Conservation (phyloP, 2,797 vertebrate genomes). For the Lerista edwardsae region DNA sequence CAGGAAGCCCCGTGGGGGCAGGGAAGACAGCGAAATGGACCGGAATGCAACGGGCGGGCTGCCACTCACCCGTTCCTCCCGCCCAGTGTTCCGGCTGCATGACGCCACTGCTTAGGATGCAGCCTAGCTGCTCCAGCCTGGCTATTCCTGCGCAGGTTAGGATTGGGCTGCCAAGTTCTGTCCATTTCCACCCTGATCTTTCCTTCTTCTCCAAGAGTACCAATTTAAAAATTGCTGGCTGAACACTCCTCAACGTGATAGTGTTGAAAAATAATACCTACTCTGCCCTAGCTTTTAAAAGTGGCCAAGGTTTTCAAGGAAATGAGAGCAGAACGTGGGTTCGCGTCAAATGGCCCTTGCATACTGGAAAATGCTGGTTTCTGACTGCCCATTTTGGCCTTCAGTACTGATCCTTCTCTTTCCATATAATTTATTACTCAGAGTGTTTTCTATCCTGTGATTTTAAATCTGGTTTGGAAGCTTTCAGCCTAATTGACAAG, state of each 20-base stretch:
- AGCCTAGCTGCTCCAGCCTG: too few species aligned
- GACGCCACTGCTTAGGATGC: too few species aligned
- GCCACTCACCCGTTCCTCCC: too few species aligned
- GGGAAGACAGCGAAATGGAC: too few species aligned
- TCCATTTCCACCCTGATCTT: neutral
- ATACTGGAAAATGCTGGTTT: neutral
- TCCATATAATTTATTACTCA: constrained; percentile 37
- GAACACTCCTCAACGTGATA: neutral
- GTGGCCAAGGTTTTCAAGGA: neutral
- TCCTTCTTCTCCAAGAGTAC: neutral
- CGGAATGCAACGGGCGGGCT: too few species aligned
- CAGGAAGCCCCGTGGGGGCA: too few species aligned
- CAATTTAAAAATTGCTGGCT: neutral
- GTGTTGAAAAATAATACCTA: neutral
- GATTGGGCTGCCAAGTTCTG: too few species aligned
- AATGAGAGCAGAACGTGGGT: neutral
- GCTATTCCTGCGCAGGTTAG: too few species aligned
- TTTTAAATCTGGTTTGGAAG: constrained; percentile 49
- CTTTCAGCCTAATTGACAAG: constrained; percentile 47
- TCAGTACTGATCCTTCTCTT: constrained; percentile 2
- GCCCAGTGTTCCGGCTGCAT: too few species aligned
- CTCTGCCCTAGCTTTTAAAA: neutral
- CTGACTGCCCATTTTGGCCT: neutral
- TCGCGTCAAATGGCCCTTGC: neutral
- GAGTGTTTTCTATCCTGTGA: constrained; percentile 56